A percentile compares a stretch with the other conserved stretches of the same genome.
Conservation (phyloP, 2,113 vertebrate species). For the Periophthalmus modestus region DNA sequence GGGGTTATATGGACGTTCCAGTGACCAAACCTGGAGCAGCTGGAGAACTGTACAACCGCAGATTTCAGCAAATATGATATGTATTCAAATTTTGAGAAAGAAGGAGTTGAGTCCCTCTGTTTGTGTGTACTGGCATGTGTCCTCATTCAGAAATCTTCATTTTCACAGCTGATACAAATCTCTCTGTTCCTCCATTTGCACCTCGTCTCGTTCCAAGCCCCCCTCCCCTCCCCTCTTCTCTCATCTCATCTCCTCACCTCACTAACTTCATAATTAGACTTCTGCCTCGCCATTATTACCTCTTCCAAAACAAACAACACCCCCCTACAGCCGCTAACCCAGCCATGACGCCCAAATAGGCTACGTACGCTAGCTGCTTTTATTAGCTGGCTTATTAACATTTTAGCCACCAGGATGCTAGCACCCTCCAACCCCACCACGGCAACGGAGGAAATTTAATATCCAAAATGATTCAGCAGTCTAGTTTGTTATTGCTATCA, state of each 20-base stretch:
- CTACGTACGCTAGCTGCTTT: conserved; percentile 44
- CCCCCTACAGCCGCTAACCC: conserved; percentile 64
- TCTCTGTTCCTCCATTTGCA: conserved; percentile 24
- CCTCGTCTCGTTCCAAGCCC: conserved; percentile 49
- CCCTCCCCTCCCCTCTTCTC: conserved; percentile 61
- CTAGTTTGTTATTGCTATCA: conserved; percentile 54
- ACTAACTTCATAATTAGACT: conserved; percentile 77
- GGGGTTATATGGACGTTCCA: too few species aligned
- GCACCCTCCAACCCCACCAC: conserved; percentile 20
- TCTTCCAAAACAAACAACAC: conserved; percentile 71
- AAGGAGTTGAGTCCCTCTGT: too few species aligned
- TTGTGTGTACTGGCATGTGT: too few species aligned
- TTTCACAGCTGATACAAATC: conserved; percentile 35
- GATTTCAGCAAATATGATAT: too few species aligned
- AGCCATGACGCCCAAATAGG: conserved; percentile 71
- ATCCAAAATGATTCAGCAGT: conserved; percentile 60
- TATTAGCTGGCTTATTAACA: conserved; percentile 73
- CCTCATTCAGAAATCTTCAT: neutral
- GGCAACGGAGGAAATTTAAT: conserved; percentile 55
- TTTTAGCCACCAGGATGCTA: conserved; percentile 66
- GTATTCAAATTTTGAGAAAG: too few species aligned
- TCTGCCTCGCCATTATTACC: conserved; percentile 68
- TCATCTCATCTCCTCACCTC: conserved; percentile 75
- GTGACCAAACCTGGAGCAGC: too few species aligned
- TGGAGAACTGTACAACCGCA: too few species aligned